These are phyloP conservation scores for Myrmophylax atrothorax DNA, from an alignment of 2,113 vertebrate species.

Conservation along the genomic window DNA sequence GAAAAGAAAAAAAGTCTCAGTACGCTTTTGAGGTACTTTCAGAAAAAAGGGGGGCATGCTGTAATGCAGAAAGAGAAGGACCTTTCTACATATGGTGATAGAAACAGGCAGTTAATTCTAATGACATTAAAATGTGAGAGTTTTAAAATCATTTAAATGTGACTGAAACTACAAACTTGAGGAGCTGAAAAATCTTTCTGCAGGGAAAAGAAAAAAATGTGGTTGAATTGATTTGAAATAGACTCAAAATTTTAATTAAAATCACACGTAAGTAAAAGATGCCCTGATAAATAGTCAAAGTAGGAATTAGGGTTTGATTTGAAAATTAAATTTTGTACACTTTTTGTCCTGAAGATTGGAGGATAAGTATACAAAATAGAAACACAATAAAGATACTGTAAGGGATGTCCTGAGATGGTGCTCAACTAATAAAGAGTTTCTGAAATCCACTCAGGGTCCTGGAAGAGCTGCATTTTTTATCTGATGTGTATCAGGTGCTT, in stretches of 20 bases:
- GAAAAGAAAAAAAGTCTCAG: not conserved
- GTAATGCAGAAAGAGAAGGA: not conserved
- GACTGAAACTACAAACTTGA: not conserved
- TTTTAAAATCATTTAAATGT: not conserved
- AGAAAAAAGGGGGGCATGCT: not conserved
- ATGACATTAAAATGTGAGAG: rapidly evolving
- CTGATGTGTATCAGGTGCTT: not conserved
- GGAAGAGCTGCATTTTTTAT: not conserved
- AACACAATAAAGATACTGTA: not conserved
- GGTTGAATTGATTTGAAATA: not conserved
- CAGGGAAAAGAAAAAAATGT: not conserved
- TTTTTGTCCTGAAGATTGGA: not conserved
- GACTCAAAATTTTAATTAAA: not conserved
- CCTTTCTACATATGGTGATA: rapidly evolving
- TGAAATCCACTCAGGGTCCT: not conserved
- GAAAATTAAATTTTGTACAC: not conserved
- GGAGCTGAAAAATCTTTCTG: not conserved
- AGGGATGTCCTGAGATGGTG: not conserved
- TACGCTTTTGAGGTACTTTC: not conserved
- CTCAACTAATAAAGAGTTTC: not conserved
- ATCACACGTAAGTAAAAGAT: not conserved
- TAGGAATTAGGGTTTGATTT: not conserved
- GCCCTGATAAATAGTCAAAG: rapidly evolving
- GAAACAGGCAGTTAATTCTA: not conserved
- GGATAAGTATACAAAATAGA: not conserved